Evolutionary conservation across 1,140 invertebrate species (phyloP).

Genomic region (Trachymyrmex septentrionalis): DNA sequence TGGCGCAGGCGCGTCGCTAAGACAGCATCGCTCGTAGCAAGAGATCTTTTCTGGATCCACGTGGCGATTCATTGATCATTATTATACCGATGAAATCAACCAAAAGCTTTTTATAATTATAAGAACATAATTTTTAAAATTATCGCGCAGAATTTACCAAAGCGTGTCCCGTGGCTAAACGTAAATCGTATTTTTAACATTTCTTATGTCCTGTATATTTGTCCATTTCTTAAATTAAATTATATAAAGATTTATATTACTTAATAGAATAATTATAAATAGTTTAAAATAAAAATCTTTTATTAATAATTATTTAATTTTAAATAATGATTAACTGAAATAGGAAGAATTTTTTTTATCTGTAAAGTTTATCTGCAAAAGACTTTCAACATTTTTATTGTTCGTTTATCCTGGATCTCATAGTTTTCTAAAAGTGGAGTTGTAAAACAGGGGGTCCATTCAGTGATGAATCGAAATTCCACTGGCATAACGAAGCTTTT

Average conservation of each 20-base stretch:
- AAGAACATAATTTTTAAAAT: background rate
- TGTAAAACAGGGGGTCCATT: conserved; percentile 78
- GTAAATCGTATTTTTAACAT: background rate
- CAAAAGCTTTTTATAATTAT: background rate
- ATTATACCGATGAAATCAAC: background rate
- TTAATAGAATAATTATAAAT: background rate
- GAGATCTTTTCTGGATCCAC: conserved; percentile 59
- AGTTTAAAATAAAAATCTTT: background rate
- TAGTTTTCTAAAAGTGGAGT: conserved; percentile 63
- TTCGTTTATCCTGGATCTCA: conserved; percentile 29
- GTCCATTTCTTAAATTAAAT: background rate
- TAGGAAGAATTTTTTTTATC: background rate
- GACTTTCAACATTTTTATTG: conserved; percentile 24
- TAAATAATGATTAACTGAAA: background rate
- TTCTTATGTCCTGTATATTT: background rate
- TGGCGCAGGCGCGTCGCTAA: conserved; percentile 45
- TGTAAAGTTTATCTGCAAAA: background rate
- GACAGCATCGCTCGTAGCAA: conserved; percentile 23
- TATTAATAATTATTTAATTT: conserved; percentile 7
- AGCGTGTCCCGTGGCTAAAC: background rate
- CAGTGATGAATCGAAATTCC: conserved; percentile 77
- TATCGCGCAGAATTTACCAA: background rate
- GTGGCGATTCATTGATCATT: conserved; percentile 38
- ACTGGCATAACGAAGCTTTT: conserved; percentile 47
- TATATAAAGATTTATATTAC: background rate